Percentiles rank a stretch among this genome's conserved stretches.
These are phyloP conservation scores for Neolamprologus devosi DNA, from an alignment of 2,113 vertebrate species.

Conservation along the genomic window DNA sequence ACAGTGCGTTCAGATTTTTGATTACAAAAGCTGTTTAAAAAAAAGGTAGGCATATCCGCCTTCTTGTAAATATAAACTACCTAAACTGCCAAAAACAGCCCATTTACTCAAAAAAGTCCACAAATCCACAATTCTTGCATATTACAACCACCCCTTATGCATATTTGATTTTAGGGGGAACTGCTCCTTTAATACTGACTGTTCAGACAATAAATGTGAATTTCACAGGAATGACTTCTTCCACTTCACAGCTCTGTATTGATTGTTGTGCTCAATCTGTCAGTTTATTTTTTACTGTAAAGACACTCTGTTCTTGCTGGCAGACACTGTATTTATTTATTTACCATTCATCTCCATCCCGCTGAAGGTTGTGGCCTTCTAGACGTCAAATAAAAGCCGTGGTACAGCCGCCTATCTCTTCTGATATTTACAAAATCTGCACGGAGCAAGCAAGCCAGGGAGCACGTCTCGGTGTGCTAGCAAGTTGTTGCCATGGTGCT, in stretches of 20 bases:
- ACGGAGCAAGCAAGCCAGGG: background rate
- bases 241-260: background rate
- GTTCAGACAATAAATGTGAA: background rate
- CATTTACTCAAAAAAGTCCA: background rate
- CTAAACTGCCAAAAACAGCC: background rate
- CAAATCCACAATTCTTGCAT: background rate
- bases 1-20: background rate
- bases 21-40: background rate
- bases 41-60: background rate
- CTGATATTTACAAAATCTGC: conserved; percentile 22
- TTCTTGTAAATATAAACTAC: background rate
- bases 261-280: background rate
- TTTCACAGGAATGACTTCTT: background rate
- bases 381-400: background rate
- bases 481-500: conserved; percentile 46
- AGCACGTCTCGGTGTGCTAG: background rate
- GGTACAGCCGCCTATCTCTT: conserved; percentile 6
- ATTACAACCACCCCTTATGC: background rate
- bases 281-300: background rate
- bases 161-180: background rate
- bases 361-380: conserved; percentile 5
- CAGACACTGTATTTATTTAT: background rate
- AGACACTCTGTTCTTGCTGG: background rate
- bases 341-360: background rate
- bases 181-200: background rate